phyloP scores from a whole-genome alignment of 64 coral and sea anemone species.

The Pachyseris speciosa region DNA sequence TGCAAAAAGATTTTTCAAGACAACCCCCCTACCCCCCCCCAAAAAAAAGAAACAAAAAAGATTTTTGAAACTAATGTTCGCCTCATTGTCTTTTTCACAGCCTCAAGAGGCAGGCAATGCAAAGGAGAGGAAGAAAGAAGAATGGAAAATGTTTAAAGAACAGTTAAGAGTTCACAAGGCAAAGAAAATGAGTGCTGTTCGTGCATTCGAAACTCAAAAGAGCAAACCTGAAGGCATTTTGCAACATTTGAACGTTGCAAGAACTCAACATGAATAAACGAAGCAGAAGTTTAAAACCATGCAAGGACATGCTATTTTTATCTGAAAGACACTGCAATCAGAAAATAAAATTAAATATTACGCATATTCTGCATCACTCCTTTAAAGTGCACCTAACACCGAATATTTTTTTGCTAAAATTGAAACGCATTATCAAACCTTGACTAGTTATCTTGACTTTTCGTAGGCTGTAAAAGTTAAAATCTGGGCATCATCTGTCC shows the following conservation, averaged over 20 bases:
- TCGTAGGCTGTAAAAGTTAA: too few species aligned
- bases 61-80: background rate
- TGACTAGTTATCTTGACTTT: too few species aligned
- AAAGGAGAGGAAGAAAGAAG: conserved; percentile 62
- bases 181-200: conserved; percentile 56
- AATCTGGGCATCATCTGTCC: too few species aligned
- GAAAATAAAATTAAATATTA: too few species aligned
- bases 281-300: background rate
- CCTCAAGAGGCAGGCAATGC: conserved; percentile 65
- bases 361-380: too few species aligned
- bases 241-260: conserved; percentile 81
- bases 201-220: conserved; percentile 39
- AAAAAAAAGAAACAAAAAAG: background rate
- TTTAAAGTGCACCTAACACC: too few species aligned
- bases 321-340: too few species aligned
- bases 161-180: conserved; percentile 39
- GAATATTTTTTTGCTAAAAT: too few species aligned
- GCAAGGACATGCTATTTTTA: background rate
- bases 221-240: conserved; percentile 36
- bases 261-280: conserved; percentile 49
- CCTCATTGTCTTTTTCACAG: conserved; percentile 10
- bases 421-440: too few species aligned
- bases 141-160: conserved; percentile 49
- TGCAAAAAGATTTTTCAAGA: too few species aligned
- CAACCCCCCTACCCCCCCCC: too few species aligned